Base-by-base conservation (phyloP, 2,888 invertebrate species). In the Drymonia ruficornis region DNA sequence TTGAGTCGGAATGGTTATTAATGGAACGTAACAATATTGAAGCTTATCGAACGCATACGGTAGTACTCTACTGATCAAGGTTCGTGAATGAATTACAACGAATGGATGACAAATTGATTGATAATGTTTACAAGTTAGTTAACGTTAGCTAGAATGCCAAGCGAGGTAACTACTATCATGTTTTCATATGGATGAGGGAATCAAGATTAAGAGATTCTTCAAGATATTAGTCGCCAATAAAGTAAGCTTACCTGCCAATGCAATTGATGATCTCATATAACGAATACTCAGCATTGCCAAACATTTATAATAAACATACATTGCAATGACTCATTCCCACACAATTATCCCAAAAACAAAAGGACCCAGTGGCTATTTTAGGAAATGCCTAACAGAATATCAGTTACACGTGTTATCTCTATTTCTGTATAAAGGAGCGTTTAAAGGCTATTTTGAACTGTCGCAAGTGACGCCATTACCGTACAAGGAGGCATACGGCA, bases 401-500 rank as follows among this genome's bases (percentile, higher is more conserved):
- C 53, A 54, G 31, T 57, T 53, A 58, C 62, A 53, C 42, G 51
- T 42, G 53, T 56, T 57, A 58, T 56, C 58, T 63, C 61, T 71
- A 61, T 60, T 46, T 56, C 59, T 63, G 34, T 46, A 31, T 52
- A 56, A 48, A 65, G 57, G 54, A 43, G 52, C 53, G 56, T 55
- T 56, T 49, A 48, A 46, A 57, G 56, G 49, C 52, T 74, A 74
- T 74, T 70, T 74, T 63, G 56, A 72, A 50, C 47, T 19, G 56
- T 56, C 53, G 51, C 54, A 54, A 46, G 36, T 53, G 58, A 56
- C 65, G 56, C 57, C 48, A 61, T 42, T 49, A 40, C 68, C 67
- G 50, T 68, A 70, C 49, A 70, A 59, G 65, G 70, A 54, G 55
- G 55, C 55, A 23, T 47, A 23, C 50, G 23, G 36, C 50, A 50